Evolutionary conservation across 2,888 invertebrate genomes (phyloP).

Genomic region (Trichacis sp.): DNA sequence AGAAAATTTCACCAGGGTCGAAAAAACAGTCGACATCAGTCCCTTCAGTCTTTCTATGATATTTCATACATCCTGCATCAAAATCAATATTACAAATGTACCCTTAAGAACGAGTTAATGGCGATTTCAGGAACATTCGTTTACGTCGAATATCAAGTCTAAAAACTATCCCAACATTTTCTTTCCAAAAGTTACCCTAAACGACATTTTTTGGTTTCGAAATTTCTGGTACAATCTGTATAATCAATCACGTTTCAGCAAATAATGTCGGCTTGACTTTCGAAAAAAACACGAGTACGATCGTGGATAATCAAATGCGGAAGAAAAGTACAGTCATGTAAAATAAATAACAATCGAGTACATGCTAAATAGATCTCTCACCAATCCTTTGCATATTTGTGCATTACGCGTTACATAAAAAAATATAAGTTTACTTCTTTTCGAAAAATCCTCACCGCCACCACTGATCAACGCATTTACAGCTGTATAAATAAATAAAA

Average conservation of each 20-base stretch:
- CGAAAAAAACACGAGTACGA: too few species aligned
- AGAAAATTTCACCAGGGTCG: neutral
- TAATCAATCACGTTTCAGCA: neutral
- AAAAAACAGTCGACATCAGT: neutral
- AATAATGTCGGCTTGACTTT: too few species aligned
- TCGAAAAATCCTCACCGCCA: neutral
- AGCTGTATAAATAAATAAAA: too few species aligned
- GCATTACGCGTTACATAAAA: neutral
- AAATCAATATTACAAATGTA: neutral
- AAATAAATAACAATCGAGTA: neutral
- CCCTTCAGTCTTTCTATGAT: slow-evolving; percentile 5
- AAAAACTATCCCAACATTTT: too few species aligned
- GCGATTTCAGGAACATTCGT: neutral
- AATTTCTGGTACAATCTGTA: neutral
- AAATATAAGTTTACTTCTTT: slow-evolving; percentile 1
- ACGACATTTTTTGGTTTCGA: neutral
- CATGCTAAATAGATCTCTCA: neutral
- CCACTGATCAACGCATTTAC: too few species aligned
- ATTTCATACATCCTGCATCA: neutral
- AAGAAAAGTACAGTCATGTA: neutral
- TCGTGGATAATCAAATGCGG: neutral
- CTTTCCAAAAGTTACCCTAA: neutral
- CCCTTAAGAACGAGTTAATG: neutral
- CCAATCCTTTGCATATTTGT: neutral
- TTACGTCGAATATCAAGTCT: neutral